These are phyloP conservation scores for Diadumene lineata DNA, from an alignment of 92 coral and sea anemone genomes.

Conservation along the genomic window DNA sequence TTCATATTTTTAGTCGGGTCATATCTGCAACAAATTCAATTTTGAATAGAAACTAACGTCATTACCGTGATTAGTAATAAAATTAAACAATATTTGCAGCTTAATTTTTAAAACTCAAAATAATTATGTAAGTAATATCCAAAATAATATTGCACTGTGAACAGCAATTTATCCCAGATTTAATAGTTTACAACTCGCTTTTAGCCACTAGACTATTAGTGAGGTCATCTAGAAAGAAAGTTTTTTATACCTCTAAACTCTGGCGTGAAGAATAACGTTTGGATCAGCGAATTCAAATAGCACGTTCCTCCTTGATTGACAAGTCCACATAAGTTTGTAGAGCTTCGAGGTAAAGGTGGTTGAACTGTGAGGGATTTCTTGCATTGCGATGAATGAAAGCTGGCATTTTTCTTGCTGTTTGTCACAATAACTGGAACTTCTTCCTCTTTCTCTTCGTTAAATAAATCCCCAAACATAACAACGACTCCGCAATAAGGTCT, in stretches of 20 bases:
- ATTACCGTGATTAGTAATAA: too few relatives aligned
- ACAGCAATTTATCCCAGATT: too few relatives aligned
- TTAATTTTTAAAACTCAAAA: too few relatives aligned
- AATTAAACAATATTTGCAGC: too few relatives aligned
- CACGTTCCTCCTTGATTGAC: constrained; percentile 87
- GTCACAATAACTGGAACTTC: constrained; percentile 15
- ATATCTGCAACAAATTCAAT: too few relatives aligned
- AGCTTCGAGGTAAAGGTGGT: constrained; percentile 46
- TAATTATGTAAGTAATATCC: too few relatives aligned
- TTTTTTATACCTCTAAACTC: constrained; percentile 67
- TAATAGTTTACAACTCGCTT: too few relatives aligned
- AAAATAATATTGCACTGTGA: not conserved
- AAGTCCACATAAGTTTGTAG: constrained; percentile 73
- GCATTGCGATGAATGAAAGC: constrained; percentile 4
- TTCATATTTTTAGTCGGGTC: too few relatives aligned
- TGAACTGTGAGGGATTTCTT: constrained; percentile 25
- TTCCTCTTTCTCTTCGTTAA: constrained; percentile 53
- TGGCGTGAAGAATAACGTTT: constrained; percentile 74
- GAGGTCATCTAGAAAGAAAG: too few relatives aligned
- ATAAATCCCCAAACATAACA: constrained; percentile 72
- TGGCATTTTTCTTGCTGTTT: not conserved
- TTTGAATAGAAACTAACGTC: too few relatives aligned
- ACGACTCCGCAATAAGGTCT: not conserved
- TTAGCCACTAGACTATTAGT: too few relatives aligned
- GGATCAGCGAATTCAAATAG: constrained; percentile 77